phyloP scores from a whole-genome alignment of 2,113 vertebrate genomes.

The Motacilla tschutschensis region DNA sequence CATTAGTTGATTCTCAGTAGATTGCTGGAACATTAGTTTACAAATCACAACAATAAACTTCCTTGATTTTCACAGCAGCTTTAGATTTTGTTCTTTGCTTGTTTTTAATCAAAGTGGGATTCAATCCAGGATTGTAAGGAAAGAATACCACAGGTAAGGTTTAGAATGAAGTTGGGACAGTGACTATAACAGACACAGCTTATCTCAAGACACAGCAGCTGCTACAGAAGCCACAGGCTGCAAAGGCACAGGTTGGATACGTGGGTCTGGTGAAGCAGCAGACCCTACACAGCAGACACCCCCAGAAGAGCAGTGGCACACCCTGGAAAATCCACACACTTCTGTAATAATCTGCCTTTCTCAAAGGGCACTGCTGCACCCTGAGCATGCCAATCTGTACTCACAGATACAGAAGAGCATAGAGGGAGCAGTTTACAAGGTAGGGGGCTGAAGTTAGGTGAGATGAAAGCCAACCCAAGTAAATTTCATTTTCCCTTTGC shows the following conservation, averaged over 20 bases:
- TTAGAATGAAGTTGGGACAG: background rate
- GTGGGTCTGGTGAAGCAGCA: background rate
- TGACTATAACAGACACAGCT: accelerated
- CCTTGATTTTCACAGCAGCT: background rate
- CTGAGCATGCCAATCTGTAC: background rate
- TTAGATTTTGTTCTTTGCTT: background rate
- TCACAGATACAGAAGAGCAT: background rate
- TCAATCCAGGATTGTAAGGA: background rate
- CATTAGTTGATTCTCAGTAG: background rate
- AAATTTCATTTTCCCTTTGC: background rate
- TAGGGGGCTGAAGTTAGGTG: background rate
- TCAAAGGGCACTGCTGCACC: background rate
- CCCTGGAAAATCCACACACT: background rate
- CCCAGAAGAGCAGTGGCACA: accelerated
- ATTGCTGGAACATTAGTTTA: background rate
- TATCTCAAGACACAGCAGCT: background rate
- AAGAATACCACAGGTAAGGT: background rate
- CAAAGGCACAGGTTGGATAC: background rate
- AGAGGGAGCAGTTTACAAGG: background rate
- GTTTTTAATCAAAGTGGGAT: background rate
- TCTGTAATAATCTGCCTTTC: background rate
- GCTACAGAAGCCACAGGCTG: background rate
- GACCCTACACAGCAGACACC: accelerated
- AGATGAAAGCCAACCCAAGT: background rate
- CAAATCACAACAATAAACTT: background rate